phyloP scores from a whole-genome alignment of 2,888 invertebrate species.

The Nephrotoma appendiculata region DNA sequence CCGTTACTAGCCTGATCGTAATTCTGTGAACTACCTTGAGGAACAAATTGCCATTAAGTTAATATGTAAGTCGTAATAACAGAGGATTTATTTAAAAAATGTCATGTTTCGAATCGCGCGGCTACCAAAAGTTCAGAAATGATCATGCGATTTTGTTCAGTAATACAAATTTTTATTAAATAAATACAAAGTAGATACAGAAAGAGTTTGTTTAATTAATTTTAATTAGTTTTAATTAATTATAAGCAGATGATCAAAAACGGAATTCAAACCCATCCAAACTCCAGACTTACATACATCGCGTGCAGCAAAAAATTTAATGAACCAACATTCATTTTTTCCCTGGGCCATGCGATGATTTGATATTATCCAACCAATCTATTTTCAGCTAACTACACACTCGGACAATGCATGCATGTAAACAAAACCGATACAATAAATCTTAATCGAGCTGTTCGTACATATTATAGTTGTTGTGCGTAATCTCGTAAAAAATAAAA shows the following conservation, averaged over 20 bases:
- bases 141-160: too few species aligned
- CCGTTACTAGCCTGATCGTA: constrained; percentile 30
- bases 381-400: neutral
- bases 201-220: neutral
- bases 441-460: neutral
- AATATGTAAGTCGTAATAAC: too few species aligned
- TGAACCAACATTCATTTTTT: neutral
- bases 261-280: too few species aligned
- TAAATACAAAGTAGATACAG: neutral
- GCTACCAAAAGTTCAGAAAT: too few species aligned
- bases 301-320: neutral
- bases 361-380: neutral
- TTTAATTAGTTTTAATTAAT: neutral
- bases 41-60: constrained; percentile 49
- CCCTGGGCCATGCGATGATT: neutral
- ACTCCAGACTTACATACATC: too few species aligned
- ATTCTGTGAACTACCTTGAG: constrained; percentile 47
- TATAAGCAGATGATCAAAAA: too few species aligned
- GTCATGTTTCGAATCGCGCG: too few species aligned
- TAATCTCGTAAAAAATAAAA: neutral
- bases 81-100: too few species aligned
- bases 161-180: too few species aligned
- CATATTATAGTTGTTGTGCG: neutral
- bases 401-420: neutral
- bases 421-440: neutral